Evolutionary conservation across 2,113 vertebrate species (phyloP), one percentile per base, ranked within the genome.

Genomic region (Cichladusa arquata): DNA sequence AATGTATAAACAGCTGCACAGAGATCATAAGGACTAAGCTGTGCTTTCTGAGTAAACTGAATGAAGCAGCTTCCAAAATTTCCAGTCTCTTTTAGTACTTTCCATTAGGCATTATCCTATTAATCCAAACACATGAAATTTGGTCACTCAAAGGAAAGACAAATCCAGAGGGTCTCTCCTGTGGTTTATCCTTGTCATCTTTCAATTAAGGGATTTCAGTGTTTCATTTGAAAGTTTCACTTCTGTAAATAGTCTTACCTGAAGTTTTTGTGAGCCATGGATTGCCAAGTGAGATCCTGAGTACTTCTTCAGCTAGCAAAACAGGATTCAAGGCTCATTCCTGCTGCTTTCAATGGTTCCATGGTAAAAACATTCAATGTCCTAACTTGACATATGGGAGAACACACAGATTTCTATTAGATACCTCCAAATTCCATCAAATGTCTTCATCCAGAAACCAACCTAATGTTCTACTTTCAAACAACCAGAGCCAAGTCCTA

Each of bases 41-140:
- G 81, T 92, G 90, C 81, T 87, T 92, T 93, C 74, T 88, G 19
- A 86, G 34, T 34, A 38, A 97, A 92, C 65, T 91, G 90, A 54
- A 67, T 76, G 61, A 97, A 95, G 64, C 40, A 50, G 36, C 90
- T 81, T 87, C 86, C 70, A 91, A 96, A 80, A 91, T 91, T 57
- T 95, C 38, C 71, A 81, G 77, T 90, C 44, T 81, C 12, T 85
- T 76, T 83, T 42, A 51, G 47, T 57, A 54, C 9, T 42, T 61
- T 91, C 34, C 50, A 29, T 53, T 53, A 53, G 26, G 25, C 24
- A 64, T 73, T 80, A 92, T 66, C 72, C 95, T 60, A 56, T 85
- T 95, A 94, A 97, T 95, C 92, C 85, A 90, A 97, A 93, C 86
- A 96, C 65, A 90, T 86, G 81, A 88, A 94, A 82, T 61, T 85